Conservation (phyloP, 2,797 vertebrate genomes). For the Ibycter americanus region DNA sequence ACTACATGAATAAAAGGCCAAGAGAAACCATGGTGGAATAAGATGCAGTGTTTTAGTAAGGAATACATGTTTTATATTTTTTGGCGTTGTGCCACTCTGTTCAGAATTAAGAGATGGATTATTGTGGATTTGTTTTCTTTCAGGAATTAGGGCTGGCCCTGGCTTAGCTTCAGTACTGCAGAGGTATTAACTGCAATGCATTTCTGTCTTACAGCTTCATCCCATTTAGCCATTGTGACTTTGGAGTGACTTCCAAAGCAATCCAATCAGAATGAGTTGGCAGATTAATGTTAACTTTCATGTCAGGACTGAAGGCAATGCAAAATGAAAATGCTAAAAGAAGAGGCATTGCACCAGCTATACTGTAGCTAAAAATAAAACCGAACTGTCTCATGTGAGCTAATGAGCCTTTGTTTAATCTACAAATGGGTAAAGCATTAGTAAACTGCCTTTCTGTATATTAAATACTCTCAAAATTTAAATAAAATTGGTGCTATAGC, state of each 20-base stretch:
- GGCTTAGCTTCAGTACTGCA: conserved; percentile 78
- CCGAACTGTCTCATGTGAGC: not conserved
- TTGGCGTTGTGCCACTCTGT: conserved; percentile 70
- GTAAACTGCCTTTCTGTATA: not conserved
- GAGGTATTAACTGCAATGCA: conserved; percentile 82
- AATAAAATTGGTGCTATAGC: not conserved
- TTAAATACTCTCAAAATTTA: not conserved
- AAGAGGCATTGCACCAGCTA: not conserved
- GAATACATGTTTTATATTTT: conserved; percentile 56
- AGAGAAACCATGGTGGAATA: conserved; percentile 34
- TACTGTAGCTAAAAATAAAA: conserved; percentile 38
- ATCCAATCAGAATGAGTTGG: conserved; percentile 78
- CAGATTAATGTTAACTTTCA: conserved; percentile 78
- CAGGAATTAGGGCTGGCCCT: conserved; percentile 83
- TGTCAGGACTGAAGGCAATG: conserved; percentile 63
- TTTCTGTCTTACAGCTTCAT: conserved; percentile 77
- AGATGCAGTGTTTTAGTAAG: conserved; percentile 49
- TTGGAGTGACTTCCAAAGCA: conserved; percentile 83
- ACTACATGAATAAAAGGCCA: conserved; percentile 55
- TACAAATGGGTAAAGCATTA: conserved; percentile 16
- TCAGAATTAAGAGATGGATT: conserved; percentile 83
- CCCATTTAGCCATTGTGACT: conserved; percentile 79
- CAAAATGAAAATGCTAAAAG: conserved; percentile 66
- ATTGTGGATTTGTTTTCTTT: conserved; percentile 83
- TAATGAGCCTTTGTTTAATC: conserved; percentile 34